Percentiles rank a stretch among this genome's conserved stretches.
Evolutionary conservation across 2,113 vertebrate species (phyloP).

Genomic region (Gambusia holbrooki): DNA sequence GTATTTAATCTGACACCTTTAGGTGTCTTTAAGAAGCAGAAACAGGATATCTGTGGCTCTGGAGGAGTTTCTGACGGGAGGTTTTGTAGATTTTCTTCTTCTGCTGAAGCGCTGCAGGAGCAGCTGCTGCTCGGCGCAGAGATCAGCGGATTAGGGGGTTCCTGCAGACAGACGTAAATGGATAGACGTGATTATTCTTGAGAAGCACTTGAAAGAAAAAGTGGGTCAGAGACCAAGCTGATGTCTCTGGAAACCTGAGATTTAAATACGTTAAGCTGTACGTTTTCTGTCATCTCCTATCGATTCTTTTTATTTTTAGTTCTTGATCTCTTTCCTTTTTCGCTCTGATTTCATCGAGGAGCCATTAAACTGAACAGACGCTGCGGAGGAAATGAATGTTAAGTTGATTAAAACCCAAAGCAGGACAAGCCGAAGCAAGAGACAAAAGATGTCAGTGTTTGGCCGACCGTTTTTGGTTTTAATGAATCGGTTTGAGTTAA

Average conservation of each 20-base stretch:
- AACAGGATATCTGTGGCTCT: not conserved
- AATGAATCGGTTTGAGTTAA: constrained; percentile 11
- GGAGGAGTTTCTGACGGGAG: not conserved
- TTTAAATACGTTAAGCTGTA: not conserved
- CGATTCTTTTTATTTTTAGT: not conserved
- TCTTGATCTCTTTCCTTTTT: too few relatives aligned
- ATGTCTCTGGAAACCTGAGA: not conserved
- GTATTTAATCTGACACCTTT: not conserved
- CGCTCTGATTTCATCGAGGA: not conserved
- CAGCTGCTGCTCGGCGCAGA: constrained; percentile 47
- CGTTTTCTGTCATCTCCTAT: not conserved
- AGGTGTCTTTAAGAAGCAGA: not conserved
- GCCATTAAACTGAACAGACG: constrained; percentile 26
- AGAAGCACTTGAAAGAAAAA: constrained; percentile 40
- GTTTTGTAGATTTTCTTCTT: not conserved
- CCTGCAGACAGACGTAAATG: constrained; percentile 56
- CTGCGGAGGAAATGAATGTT: constrained; percentile 41
- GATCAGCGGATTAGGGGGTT: constrained; percentile 70
- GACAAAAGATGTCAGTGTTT: constrained; percentile 21
- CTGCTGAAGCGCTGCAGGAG: constrained; percentile 11
- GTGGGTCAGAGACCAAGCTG: constrained; percentile 23
- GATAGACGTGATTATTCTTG: constrained; percentile 61
- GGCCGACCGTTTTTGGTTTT: not conserved
- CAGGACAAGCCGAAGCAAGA: constrained; percentile 5
- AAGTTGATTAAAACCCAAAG: constrained; percentile 30